A percentile compares a stretch with the other conserved stretches of the same genome.
These are phyloP conservation scores for Aurelia sp. DNA, from an alignment of 30 jellyfish, hydroid and myxozoan genomes.

Conservation along the genomic window DNA sequence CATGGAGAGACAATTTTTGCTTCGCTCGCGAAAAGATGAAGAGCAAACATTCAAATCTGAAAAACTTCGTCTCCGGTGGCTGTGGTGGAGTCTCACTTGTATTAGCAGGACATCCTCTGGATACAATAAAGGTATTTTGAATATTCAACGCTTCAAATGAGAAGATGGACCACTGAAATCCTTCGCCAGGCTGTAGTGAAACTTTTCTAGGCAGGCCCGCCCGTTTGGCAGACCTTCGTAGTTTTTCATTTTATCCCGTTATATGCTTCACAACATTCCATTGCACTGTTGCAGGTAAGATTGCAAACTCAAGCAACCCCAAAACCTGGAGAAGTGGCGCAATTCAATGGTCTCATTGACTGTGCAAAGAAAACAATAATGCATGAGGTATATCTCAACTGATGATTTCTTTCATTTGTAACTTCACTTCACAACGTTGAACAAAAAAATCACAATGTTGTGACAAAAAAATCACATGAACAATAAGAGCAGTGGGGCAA, in stretches of 20 bases:
- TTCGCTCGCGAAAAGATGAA: neutral
- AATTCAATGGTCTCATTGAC: slow-evolving; percentile 61
- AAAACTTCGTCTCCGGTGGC: slow-evolving; percentile 78
- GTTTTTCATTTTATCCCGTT: neutral
- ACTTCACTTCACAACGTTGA: too few relatives aligned
- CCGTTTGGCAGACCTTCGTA: too few relatives aligned
- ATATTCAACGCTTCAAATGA: neutral
- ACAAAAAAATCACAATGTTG: too few relatives aligned
- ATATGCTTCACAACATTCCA: neutral
- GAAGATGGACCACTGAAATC: too few relatives aligned
- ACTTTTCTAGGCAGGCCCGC: too few relatives aligned
- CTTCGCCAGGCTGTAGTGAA: too few relatives aligned
- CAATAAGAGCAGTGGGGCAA: too few relatives aligned
- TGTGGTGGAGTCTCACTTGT: slow-evolving; percentile 79
- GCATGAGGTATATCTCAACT: slow-evolving; percentile 38
- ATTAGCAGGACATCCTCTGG: slow-evolving; percentile 85
- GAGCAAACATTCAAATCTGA: slow-evolving; percentile 11
- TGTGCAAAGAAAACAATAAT: slow-evolving; percentile 61
- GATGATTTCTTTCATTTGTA: too few relatives aligned
- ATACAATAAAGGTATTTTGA: slow-evolving; percentile 72
- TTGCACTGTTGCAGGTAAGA: slow-evolving; percentile 27
- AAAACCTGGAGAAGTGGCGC: slow-evolving; percentile 48
- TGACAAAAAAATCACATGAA: too few relatives aligned
- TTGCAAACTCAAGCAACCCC: slow-evolving; percentile 69
- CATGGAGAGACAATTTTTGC: neutral